phyloP scores from a whole-genome alignment of 53 echinoderm and acorn worm species.

The Stichopus horrens region DNA sequence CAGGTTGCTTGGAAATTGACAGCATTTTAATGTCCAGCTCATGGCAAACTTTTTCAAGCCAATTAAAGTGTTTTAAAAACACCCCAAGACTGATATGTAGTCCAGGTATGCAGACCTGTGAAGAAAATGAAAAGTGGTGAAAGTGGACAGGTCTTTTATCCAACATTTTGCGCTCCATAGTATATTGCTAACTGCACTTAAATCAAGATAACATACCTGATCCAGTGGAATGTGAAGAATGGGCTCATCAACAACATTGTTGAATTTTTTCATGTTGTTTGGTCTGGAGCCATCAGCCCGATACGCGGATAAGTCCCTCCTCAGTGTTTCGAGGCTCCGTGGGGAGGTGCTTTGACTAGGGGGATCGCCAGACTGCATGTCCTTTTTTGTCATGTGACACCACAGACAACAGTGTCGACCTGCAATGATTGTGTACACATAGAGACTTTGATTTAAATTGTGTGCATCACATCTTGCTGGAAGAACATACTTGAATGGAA shows the following conservation, averaged over 20 bases:
- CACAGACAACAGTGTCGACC: slow-evolving; percentile 63
- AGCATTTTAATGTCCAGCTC: not conserved
- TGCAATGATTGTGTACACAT: slow-evolving; percentile 16
- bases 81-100: no score
- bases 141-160: no score
- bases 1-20: not conserved
- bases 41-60: not conserved
- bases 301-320: not conserved
- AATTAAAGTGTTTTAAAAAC: no score
- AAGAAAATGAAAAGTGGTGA: no score
- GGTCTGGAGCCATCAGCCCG: not conserved
- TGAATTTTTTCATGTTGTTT: not conserved
- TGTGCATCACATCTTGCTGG: not conserved
- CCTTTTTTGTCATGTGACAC: slow-evolving; percentile 35
- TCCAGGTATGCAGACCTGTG: no score
- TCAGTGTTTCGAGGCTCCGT: not conserved
- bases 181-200: no score
- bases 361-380: slow-evolving; percentile 36
- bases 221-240: slow-evolving; percentile 28
- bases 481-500: no score
- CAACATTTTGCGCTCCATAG: no score
- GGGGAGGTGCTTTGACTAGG: no score
- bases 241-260: slow-evolving; percentile 15
- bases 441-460: not conserved
- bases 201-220: slow-evolving; percentile 6